Conservation (phyloP, 1,140 invertebrate genomes). For the Drosophila bipectinata region DNA sequence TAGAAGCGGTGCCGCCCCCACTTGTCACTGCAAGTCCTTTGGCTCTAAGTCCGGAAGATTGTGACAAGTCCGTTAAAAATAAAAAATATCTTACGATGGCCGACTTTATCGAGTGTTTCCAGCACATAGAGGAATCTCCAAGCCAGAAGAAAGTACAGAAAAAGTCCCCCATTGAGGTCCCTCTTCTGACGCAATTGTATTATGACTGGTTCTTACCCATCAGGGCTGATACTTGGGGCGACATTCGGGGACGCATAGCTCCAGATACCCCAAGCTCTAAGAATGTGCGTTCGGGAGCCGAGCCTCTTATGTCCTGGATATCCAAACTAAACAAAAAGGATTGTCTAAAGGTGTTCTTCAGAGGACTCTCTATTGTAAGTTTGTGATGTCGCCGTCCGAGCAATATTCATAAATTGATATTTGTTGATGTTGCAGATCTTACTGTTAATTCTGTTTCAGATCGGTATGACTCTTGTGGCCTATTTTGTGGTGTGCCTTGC, state of each 20-base stretch:
- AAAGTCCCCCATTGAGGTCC: constrained; percentile 28
- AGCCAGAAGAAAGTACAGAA: constrained; percentile 13
- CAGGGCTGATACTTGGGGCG: constrained; percentile 8
- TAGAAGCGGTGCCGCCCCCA: neutral
- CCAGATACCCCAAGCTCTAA: neutral
- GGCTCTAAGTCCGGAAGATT: constrained; percentile 4
- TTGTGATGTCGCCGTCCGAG: constrained; percentile 15
- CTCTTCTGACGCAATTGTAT: constrained; percentile 46
- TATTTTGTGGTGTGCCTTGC: constrained; percentile 40
- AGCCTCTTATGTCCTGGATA: constrained; percentile 6
- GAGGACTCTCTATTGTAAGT: constrained; percentile 54
- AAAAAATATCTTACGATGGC: constrained; percentile 28
- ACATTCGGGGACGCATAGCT: neutral
- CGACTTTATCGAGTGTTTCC: constrained; percentile 63
- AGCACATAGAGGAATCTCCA: constrained; percentile 4
- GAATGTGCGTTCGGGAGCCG: constrained; percentile 10
- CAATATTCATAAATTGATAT: constrained; percentile 10
- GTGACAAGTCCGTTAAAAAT: constrained; percentile 10
- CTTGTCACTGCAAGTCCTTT: neutral
- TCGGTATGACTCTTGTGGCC: constrained; percentile 26
- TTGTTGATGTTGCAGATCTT: constrained; percentile 53
- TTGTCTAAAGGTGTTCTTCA: constrained; percentile 24
- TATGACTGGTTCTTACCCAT: constrained; percentile 61
- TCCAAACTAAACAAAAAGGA: neutral
- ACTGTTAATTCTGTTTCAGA: constrained; percentile 65